Conservation (phyloP, 2,888 invertebrate genomes). For the Leucoma salicis region DNA sequence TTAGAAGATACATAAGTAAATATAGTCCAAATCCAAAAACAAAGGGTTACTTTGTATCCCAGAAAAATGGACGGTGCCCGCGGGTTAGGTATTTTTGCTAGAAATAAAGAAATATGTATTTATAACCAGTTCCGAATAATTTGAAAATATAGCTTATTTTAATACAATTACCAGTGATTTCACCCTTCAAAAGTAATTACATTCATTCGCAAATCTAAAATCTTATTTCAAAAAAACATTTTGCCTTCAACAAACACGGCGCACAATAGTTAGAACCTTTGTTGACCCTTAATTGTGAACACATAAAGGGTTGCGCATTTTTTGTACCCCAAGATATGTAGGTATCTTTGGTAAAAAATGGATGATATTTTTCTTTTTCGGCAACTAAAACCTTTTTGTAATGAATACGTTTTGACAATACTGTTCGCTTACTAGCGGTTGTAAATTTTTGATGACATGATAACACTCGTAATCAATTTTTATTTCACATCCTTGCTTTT, state of each 20-base stretch:
- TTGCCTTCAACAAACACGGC: constrained; percentile 10
- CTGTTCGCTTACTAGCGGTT: constrained; percentile 16
- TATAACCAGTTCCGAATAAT: too few relatives aligned
- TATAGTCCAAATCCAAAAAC: too few relatives aligned
- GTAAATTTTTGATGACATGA: constrained; percentile 17
- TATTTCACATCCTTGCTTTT: too few relatives aligned
- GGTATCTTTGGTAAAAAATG: constrained; percentile 14
- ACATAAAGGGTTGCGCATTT: constrained; percentile 44
- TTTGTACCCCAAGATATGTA: constrained; percentile 36
- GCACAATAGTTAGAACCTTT: constrained; percentile 17
- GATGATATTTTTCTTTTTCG: neutral
- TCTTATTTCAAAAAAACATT: constrained; percentile 8
- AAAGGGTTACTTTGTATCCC: too few relatives aligned
- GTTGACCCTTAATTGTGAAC: constrained; percentile 29
- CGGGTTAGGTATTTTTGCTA: too few relatives aligned
- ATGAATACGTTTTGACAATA: constrained; percentile 2
- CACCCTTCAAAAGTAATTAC: neutral
- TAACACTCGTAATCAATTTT: constrained; percentile 3
- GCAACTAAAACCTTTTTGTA: neutral
- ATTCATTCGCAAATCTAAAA: neutral
- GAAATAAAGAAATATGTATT: too few relatives aligned
- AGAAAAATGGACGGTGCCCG: too few relatives aligned
- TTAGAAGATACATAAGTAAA: too few relatives aligned
- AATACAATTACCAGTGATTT: too few relatives aligned
- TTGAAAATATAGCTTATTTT: too few relatives aligned